phyloP scores from a whole-genome alignment of 2,113 vertebrate species.

The Otocyon megalotis region DNA sequence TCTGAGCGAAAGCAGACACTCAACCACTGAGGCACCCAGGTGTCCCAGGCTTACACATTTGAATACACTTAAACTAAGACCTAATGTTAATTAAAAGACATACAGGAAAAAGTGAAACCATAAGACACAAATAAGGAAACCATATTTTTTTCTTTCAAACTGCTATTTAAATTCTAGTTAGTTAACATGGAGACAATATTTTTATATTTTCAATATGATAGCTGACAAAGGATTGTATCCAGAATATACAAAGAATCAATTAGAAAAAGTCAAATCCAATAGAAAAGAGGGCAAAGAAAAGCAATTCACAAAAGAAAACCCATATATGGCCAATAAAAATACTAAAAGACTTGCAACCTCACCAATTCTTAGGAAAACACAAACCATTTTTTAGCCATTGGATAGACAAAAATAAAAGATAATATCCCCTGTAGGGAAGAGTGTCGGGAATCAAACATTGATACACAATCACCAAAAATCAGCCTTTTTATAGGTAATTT shows the following conservation, averaged over 20 bases:
- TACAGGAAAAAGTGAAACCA: conserved; percentile 34
- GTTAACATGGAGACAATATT: neutral
- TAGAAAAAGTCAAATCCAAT: conserved; percentile 40
- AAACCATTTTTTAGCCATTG: conserved; percentile 39
- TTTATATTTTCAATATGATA: conserved; percentile 56
- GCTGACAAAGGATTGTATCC: conserved; percentile 34
- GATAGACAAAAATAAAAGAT: neutral
- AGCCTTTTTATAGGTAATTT: neutral
- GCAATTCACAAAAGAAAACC: conserved; percentile 39
- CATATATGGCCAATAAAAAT: neutral
- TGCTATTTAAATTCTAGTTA: neutral
- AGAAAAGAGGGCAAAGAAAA: conserved; percentile 57
- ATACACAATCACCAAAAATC: too few species aligned
- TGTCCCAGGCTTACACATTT: neutral
- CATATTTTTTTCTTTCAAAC: neutral
- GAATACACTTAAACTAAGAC: conserved; percentile 50
- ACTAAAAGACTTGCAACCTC: neutral
- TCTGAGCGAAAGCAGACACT: too few species aligned
- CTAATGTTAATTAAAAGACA: conserved; percentile 18
- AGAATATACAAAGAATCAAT: conserved; percentile 23
- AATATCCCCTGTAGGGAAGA: too few species aligned
- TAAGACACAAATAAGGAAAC: conserved; percentile 21
- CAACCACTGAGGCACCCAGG: too few species aligned
- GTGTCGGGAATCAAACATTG: too few species aligned
- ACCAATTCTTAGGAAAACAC: conserved; percentile 39